Base-by-base conservation (phyloP, 2,888 invertebrate species). In the Dryocosmus kuriphilus region DNA sequence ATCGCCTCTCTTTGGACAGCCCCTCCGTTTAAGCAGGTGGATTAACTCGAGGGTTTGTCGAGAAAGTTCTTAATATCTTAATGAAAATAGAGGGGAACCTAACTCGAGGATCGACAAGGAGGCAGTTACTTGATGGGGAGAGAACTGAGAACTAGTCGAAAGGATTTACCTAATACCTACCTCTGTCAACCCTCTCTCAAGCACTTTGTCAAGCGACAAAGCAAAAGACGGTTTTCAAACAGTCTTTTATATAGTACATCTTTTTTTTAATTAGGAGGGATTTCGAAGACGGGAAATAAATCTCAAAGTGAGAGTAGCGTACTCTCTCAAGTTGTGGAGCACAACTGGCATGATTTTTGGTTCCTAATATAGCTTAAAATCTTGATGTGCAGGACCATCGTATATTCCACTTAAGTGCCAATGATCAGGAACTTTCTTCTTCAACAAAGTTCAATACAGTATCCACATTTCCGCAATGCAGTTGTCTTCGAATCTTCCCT, bases 31-130 rank as follows among this genome's bases (percentile, higher is more conserved):
- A 84, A 80, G 82, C 82, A 83, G 85, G 80, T 84, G 86, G 85
- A 87, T 86, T 86, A 86, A 86, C 84, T 84, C 81, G 82, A 86
- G 84, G 82, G 84, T 84, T 85, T 85, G 84, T 83, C 84, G 86
- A 83, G 84, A 85, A 87, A 85, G 85, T 87, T 86, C 85, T 85
- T 85, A 87, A 86, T 83, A 85, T 85, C 83, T 82, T 84, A 86
- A 87, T 85, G 86, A 86, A 87, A 86, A 84, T 84, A 85, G 84
- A 85, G 83, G 83, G 86, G 78, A 74, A 71, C 51, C 77, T 76
- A 60, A 57, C 75, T 73, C 74, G 61, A 67, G 63, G 38, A 67
- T 71, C 46, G 77, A 79, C 74, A 65, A 51, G 14, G 55, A 57
- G 76, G 60, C 75, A 41, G 55, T 55, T 41, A 57, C 62, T 62